Evolutionary conservation across 1,140 invertebrate species (phyloP), one percentile per base, ranked within the genome.

Genomic region (Diorhabda sublineata): DNA sequence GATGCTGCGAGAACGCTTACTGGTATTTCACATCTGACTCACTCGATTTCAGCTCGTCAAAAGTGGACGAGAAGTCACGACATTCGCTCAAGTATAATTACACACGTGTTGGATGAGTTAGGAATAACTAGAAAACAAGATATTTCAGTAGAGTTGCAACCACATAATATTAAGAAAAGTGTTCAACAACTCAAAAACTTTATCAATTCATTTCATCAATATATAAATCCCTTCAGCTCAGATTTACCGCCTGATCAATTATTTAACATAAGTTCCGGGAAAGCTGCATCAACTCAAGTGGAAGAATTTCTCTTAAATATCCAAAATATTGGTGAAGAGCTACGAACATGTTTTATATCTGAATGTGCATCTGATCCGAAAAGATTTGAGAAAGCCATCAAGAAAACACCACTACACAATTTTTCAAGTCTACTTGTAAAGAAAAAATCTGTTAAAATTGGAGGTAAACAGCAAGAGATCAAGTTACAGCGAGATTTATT

Each of bases 1-100:
- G 26, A 26, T 26, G 26, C 26, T 26, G 26, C 26, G 26, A 26
- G 26, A 26, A 26, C 26, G 65, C 47, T 74, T 0, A 73, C 63
- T n/a, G 76, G 71, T 52, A 47, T 75, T 58, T 43, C 59, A n/a
- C 59, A 76, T 65, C 68, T 76, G 45, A 76, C 72, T 26, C 61
- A 72, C 67, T 72, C 71, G 11, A 71, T 73, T 47, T 26, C 71
- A 41, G 71, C 69, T n/a, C n/a, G n/a, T n/a, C n/a, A n/a, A n/a
- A n/a, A n/a, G n/a, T n/a, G n/a, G n/a, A n/a, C n/a, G n/a, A n/a
- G n/a, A n/a, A n/a, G n/a, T n/a, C n/a, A n/a, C n/a, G n/a, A n/a
- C n/a, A n/a, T n/a, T n/a, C n/a, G n/a, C n/a, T 62, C 69, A 65
- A 69, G 70, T 43, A 62, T 61, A 58, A 42, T 67, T 45, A 57